Base-by-base conservation (phyloP, 2,113 vertebrate species). In the Peromyscus polionotus region DNA sequence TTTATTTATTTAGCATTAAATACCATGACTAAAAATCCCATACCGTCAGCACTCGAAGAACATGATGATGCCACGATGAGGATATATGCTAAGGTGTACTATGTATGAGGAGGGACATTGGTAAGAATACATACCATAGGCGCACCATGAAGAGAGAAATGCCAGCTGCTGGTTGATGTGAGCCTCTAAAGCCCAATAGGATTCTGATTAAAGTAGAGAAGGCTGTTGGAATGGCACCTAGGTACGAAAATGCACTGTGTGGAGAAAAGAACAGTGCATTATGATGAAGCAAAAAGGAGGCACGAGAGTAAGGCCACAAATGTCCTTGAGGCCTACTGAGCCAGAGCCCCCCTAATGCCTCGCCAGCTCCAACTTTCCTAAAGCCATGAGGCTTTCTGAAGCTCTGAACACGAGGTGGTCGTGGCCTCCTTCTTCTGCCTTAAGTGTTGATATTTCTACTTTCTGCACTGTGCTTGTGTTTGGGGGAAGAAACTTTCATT, bases 151-250 rank as follows among this genome's bases (percentile, higher is more conserved):
- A 84, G 59, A 88, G 88, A 93, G 90, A 84, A 26, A 59, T 67
- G 93, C 68, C n/a, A 61, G 13, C 42, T 42, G 73, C 36, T 39
- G 31, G 79, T 84, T 51, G 77, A 45, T n/a, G 11, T 14, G 85
- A 57, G 1, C 63, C 85, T 91, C n/a, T 28, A 12, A 61, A 57
- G 88, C 83, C 83, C 84, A 84, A 57, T 77, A n/a, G 16, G 28
- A 8, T 81, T 95, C 91, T 91, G 70, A 70, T 51, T 88, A 26
- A 33, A 90, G 42, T 75, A 80, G 63, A n/a, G 10, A 85, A 90
- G 13, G 28, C 10, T 93, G 0, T 85, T 42, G 65, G 81, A 89
- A 54, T 57, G 72, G 9, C 51, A 17, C 57, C 77, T 28, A 17
- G 28, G 45, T 91, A 68, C 22, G 75, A 31, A 65, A 95, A 70